These are phyloP conservation scores for Troglohyphantes excavatus DNA, from an alignment of 2,888 invertebrate genomes.

Conservation along the genomic window DNA sequence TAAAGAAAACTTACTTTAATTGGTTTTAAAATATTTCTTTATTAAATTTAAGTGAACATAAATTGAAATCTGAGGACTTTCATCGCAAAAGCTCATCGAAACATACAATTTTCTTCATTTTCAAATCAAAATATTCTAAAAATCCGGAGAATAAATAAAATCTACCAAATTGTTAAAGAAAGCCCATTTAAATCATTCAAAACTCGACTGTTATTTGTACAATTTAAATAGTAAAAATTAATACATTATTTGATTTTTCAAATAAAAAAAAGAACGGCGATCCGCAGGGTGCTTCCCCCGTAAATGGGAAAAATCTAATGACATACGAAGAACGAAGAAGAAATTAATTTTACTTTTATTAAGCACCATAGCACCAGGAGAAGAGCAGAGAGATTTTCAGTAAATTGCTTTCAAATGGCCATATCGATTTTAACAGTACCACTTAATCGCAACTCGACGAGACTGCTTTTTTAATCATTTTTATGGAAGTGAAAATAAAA, in stretches of 20 bases:
- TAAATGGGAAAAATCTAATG: constrained; percentile 56
- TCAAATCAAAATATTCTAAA: too few relatives aligned
- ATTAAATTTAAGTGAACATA: too few relatives aligned
- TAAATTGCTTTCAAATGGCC: constrained; percentile 60
- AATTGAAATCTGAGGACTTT: too few relatives aligned
- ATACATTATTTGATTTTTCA: constrained; percentile 33
- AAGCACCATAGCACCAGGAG: constrained; percentile 29
- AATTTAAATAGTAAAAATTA: constrained; percentile 50
- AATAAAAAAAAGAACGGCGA: background rate
- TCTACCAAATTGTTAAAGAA: background rate
- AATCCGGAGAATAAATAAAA: too few relatives aligned
- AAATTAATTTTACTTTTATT: constrained; percentile 64
- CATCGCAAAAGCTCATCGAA: too few relatives aligned
- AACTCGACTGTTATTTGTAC: constrained; percentile 21
- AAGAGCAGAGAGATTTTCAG: constrained; percentile 21
- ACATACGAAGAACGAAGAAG: constrained; percentile 46
- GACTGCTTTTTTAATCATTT: constrained; percentile 51
- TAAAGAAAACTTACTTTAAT: too few relatives aligned
- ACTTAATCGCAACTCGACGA: constrained; percentile 51
- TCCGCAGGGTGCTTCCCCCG: constrained; percentile 12
- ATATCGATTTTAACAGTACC: constrained; percentile 52
- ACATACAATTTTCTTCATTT: too few relatives aligned
- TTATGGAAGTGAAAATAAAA: constrained; percentile 12
- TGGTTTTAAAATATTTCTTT: too few relatives aligned
- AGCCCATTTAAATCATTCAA: background rate